Percentiles rank a stretch among this genome's conserved stretches.
phyloP scores from a whole-genome alignment of 2,888 invertebrate species.

The Chloroclystis v-ata region DNA sequence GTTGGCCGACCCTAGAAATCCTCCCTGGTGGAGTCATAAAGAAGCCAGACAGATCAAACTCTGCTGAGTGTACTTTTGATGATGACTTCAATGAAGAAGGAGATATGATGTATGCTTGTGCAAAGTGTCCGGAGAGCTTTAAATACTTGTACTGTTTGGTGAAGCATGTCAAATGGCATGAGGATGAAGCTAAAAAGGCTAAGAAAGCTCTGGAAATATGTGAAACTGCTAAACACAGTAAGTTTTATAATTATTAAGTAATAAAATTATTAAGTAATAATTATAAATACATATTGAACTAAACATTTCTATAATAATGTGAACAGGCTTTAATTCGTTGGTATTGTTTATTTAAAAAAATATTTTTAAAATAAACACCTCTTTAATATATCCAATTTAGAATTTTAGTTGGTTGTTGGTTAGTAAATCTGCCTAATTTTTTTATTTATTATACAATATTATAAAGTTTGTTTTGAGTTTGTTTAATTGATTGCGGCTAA shows the following conservation, averaged over 20 bases:
- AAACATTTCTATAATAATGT: too few species aligned
- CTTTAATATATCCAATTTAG: too few species aligned
- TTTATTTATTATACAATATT: too few species aligned
- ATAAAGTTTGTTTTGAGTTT: too few species aligned
- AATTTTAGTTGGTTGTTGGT: too few species aligned
- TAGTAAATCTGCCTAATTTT: too few species aligned
- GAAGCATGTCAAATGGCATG: slow-evolving; percentile 63
- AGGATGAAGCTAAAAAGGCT: slow-evolving; percentile 49
- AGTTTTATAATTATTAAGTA: too few species aligned
- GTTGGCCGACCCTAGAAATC: slow-evolving; percentile 69
- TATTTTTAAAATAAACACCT: too few species aligned
- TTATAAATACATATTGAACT: too few species aligned
- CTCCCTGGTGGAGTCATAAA: slow-evolving; percentile 67
- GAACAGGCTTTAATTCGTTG: too few species aligned
- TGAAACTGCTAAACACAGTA: slow-evolving; percentile 1
- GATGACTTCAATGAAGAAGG: slow-evolving; percentile 19
- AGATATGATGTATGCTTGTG: slow-evolving; percentile 64
- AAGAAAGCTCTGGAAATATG: slow-evolving; percentile 13
- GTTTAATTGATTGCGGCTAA: too few species aligned
- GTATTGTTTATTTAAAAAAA: too few species aligned
- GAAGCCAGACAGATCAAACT: slow-evolving; percentile 43
- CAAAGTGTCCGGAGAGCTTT: slow-evolving; percentile 61
- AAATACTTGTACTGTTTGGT: slow-evolving; percentile 56
- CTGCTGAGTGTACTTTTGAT: slow-evolving; percentile 16
- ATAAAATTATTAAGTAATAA: not conserved